Evolutionary conservation across 2,113 vertebrate species (phyloP), one percentile per base, ranked within the genome.

Genomic region (Amphiprion ocellaris): DNA sequence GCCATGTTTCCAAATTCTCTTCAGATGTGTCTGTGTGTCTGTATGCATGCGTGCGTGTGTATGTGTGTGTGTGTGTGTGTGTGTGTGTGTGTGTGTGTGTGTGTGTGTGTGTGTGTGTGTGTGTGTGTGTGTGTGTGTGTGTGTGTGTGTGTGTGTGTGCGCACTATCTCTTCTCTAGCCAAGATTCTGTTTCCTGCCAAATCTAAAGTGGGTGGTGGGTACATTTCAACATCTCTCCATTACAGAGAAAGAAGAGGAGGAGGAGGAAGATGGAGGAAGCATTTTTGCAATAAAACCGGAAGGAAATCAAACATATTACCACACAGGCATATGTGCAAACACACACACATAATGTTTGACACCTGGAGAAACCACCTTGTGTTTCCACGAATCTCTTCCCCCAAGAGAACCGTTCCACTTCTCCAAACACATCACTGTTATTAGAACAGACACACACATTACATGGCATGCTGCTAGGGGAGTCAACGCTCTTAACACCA

Each of bases 151-250:
- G 63, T 62, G 49, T 41, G 68, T 67, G 62, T 53, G 67, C 37
- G 46, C 33, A 64, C 53, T 47, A 67, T 78, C 78, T 83, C 79
- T 33, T 83, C 75, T 82, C 37, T 0, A 55, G 85, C 89, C 91
- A 90, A 92, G 81, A 65, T 70, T 87, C 62, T 76, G 81, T 63
- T 87, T 83, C 81, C 89, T 90, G 90, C 89, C 90, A 89, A 90
- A 74, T 87, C 76, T 83, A 86, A 91, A 90, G 81, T 85, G 81
- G 83, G 85, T 68, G 86, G 88, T 82, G 88, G 83, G 86, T 72
- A 83, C 66, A 84, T 92, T 92, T 92, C 83, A 77, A 89, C 90
- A 90, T 88, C 87, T 92, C 86, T 88, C 85, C 63, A 83, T 84
- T 86, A 84, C 81, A 83, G 77, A 69, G 84, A 85, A 84, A 84